Evolutionary conservation across 1,140 invertebrate species (phyloP).

Genomic region (Rhagoletis zephyria): DNA sequence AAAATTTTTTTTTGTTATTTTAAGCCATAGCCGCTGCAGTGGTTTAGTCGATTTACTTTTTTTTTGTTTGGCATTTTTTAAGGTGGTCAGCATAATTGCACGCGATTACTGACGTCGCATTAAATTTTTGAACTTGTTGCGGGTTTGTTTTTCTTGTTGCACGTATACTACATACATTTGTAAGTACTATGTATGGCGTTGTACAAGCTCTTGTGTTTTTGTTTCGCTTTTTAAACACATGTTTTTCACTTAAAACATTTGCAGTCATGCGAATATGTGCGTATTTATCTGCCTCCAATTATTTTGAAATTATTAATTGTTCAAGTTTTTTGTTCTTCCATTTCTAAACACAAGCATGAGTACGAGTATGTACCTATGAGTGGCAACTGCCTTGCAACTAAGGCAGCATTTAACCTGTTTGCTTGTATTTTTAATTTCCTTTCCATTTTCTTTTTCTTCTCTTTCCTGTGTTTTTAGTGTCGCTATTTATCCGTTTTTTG

Average conservation of each 20-base stretch:
- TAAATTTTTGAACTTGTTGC: background rate
- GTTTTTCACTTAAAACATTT: background rate
- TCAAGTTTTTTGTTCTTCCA: background rate
- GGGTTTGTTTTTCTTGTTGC: background rate
- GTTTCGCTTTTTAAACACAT: background rate
- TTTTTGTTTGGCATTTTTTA: background rate
- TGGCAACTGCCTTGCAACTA: background rate
- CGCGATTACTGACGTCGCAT: conserved; percentile 16
- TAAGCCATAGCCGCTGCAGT: background rate
- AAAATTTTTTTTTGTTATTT: conserved; percentile 13
- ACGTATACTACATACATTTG: too few relatives aligned
- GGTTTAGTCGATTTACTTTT: background rate
- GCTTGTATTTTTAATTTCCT: background rate
- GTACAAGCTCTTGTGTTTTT: background rate
- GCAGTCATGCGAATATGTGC: background rate
- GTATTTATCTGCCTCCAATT: background rate
- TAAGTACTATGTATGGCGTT: background rate
- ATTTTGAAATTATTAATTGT: background rate
- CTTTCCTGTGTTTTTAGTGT: background rate
- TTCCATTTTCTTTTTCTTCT: background rate
- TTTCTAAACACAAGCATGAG: background rate
- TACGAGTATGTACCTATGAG: background rate
- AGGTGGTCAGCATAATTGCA: conserved; percentile 31
- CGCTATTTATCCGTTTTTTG: background rate
- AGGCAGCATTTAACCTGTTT: background rate